Conservation (phyloP, 2,113 vertebrate species). For the Pituophis catenifer region DNA sequence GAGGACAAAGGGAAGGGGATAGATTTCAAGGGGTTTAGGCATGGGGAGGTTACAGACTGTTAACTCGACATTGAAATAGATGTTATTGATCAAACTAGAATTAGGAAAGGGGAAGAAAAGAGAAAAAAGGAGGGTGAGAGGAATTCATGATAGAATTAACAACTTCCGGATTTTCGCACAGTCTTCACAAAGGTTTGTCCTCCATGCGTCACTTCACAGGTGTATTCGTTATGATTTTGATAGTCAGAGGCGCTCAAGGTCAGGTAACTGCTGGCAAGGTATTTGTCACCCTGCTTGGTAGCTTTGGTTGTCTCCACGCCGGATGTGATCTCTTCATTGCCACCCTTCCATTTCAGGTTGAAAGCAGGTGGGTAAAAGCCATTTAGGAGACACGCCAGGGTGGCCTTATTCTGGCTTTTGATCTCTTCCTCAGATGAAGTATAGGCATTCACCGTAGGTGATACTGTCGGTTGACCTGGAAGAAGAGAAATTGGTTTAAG, state of each 20-base stretch:
- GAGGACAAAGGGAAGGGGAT: background rate
- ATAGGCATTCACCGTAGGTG: background rate
- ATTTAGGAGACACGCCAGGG: constrained; percentile 42
- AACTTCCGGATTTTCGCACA: background rate
- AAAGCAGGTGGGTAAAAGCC: constrained; percentile 40
- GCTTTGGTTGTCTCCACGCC: constrained; percentile 31
- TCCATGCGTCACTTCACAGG: background rate
- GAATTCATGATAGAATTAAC: background rate
- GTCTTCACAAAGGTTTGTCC: background rate
- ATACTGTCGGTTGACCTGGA: background rate
- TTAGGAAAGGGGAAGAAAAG: background rate
- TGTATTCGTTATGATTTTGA: fast-evolving
- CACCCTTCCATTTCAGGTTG: constrained; percentile 49
- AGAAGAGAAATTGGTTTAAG: background rate
- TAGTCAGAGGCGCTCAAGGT: fast-evolving
- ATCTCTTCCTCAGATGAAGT: constrained; percentile 15
- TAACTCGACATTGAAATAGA: background rate
- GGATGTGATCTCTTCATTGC: background rate
- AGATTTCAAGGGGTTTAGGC: no score
- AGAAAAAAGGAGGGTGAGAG: fast-evolving
- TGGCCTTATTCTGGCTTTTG: constrained; percentile 10
- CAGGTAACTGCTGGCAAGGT: background rate
- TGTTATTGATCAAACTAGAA: no score
- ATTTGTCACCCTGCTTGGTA: constrained; percentile 35
- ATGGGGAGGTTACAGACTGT: background rate